phyloP scores from a whole-genome alignment of 2,113 vertebrate genomes.

The Tiliqua scincoides region DNA sequence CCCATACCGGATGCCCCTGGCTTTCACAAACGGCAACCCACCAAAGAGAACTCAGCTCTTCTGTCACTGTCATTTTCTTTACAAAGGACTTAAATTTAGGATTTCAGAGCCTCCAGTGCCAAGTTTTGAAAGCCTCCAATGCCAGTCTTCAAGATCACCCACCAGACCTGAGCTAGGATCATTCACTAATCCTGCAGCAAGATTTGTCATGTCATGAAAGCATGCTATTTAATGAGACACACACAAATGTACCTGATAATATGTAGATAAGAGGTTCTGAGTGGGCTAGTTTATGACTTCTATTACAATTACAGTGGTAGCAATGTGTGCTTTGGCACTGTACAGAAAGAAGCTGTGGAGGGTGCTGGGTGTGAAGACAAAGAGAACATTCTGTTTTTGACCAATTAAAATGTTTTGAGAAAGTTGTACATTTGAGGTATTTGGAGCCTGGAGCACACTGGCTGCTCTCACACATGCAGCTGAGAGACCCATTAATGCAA shows the following conservation, averaged over 20 bases:
- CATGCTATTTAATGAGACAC: background rate
- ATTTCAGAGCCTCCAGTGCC: background rate
- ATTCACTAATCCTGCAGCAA: no score
- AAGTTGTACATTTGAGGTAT: background rate
- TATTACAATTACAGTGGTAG: background rate
- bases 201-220: background rate
- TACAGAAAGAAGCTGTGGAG: background rate
- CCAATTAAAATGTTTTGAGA: background rate
- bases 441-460: background rate
- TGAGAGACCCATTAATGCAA: accelerated
- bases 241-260: background rate
- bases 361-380: constrained; percentile 9
- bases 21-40: background rate
- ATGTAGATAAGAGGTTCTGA: background rate
- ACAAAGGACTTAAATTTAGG: no score
- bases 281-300: background rate
- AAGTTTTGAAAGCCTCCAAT: background rate
- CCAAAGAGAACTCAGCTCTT: background rate
- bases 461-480: background rate
- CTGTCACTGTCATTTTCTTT: no score
- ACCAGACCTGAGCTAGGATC: background rate
- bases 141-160: background rate
- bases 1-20: no score
- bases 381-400: background rate
- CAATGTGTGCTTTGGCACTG: background rate